phyloP scores from a whole-genome alignment of 2,113 vertebrate genomes.

The Bujurquina vittata region DNA sequence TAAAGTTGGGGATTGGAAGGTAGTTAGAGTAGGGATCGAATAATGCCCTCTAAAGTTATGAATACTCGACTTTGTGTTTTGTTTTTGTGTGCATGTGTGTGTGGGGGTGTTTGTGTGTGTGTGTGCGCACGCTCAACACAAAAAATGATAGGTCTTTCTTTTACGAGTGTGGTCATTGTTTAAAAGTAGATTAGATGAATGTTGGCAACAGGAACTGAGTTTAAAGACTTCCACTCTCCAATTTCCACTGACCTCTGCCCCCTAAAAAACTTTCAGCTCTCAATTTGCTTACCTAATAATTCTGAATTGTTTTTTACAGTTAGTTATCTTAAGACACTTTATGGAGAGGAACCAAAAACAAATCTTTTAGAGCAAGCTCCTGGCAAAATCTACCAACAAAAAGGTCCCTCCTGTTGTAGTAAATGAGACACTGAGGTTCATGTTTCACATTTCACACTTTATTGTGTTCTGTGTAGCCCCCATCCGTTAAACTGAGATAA shows the following conservation, averaged over 20 bases:
- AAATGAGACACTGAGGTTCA: conserved; percentile 14
- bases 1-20: not conserved
- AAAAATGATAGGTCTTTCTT: conserved; percentile 4
- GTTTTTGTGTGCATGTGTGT: not conserved
- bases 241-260: conserved; percentile 2
- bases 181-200: conserved; percentile 19
- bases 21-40: not conserved
- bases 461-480: not conserved
- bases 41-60: not conserved
- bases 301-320: not conserved
- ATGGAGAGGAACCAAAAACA: not conserved
- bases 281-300: not conserved
- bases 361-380: not conserved
- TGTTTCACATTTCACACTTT: conserved; percentile 11
- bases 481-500: conserved; percentile 13
- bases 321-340: not conserved
- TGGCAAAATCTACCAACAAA: not conserved
- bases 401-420: not conserved
- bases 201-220: conserved; percentile 10
- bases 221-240: conserved; percentile 29
- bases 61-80: not conserved
- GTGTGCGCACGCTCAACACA: not conserved
- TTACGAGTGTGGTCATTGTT: not conserved
- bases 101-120: not conserved
- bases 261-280: not conserved